Evolutionary conservation across 1,140 invertebrate genomes (phyloP).

Genomic region (Chrysomallon squamiferum): DNA sequence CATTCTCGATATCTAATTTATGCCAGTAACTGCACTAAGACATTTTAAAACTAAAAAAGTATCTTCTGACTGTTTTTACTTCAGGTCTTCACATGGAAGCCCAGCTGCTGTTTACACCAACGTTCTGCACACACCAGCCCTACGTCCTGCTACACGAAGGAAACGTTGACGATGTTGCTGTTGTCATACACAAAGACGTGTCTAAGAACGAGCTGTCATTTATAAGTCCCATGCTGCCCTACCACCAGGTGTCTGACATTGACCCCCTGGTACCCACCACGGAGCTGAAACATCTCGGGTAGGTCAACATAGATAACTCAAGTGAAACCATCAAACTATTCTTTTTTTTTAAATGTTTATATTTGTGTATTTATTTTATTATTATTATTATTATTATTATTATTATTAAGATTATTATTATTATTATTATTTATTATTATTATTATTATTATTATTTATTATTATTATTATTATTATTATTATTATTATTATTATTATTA

Average conservation of each 20-base stretch:
- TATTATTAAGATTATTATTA: neutral
- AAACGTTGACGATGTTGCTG: slow-evolving; percentile 4
- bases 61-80: slow-evolving; percentile 8
- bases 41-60: too few species aligned
- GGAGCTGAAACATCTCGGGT: slow-evolving; percentile 35
- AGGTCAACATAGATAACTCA: too few species aligned
- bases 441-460: too few species aligned
- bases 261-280: slow-evolving; percentile 30
- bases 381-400: neutral
- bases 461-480: too few species aligned
- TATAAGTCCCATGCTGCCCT: slow-evolving; percentile 29
- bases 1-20: too few species aligned
- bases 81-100: slow-evolving; percentile 26
- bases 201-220: slow-evolving; percentile 8
- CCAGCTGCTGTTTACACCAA: slow-evolving; percentile 21
- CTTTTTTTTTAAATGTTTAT: too few species aligned
- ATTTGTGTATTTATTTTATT: too few species aligned
- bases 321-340: too few species aligned
- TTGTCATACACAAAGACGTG: slow-evolving; percentile 13
- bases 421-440: too few species aligned
- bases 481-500: neutral
- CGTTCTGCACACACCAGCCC: neutral
- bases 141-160: slow-evolving; percentile 20
- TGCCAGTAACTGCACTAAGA: too few species aligned
- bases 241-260: slow-evolving; percentile 32